Evolutionary conservation across 2,888 invertebrate species (phyloP).

Genomic region (Ypsolopha sequella): DNA sequence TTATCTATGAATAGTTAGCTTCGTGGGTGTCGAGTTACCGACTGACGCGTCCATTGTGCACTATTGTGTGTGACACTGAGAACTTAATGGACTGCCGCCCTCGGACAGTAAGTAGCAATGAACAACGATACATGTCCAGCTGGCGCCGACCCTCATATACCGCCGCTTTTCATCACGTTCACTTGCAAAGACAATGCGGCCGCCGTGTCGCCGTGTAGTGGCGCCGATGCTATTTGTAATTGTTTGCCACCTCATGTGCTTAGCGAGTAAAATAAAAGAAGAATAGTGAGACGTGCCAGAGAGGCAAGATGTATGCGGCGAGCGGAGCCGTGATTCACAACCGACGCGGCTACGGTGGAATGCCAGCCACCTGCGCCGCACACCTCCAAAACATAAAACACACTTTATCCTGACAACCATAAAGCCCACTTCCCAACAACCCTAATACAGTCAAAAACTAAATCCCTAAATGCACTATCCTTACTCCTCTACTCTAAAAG

Average conservation of each 20-base stretch:
- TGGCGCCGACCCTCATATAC: not conserved
- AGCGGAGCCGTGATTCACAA: conserved; percentile 54
- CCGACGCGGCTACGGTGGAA: conserved; percentile 22
- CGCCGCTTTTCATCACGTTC: not conserved
- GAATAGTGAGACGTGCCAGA: conserved; percentile 41
- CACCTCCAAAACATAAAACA: conserved; percentile 10
- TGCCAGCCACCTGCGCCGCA: conserved; percentile 47
- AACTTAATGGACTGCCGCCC: conserved; percentile 52
- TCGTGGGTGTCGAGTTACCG: conserved; percentile 17
- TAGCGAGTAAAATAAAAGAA: conserved; percentile 23
- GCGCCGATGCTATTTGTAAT: not conserved
- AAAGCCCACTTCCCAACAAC: conserved; percentile 19
- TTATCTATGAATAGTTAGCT: not conserved
- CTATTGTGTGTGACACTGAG: conserved; percentile 51
- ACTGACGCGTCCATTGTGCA: conserved; percentile 38
- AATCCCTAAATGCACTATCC: conserved; percentile 32
- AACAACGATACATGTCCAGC: not conserved
- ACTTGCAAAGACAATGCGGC: no score
- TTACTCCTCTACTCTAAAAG: conserved; percentile 16
- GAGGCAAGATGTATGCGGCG: conserved; percentile 56
- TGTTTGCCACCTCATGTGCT: not conserved
- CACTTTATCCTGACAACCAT: conserved; percentile 15
- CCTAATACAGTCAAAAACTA: conserved; percentile 25
- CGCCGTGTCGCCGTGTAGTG: no score
- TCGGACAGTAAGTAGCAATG: conserved; percentile 21